Conservation (phyloP, 2,888 invertebrate genomes). For the Microplitis manilae region DNA sequence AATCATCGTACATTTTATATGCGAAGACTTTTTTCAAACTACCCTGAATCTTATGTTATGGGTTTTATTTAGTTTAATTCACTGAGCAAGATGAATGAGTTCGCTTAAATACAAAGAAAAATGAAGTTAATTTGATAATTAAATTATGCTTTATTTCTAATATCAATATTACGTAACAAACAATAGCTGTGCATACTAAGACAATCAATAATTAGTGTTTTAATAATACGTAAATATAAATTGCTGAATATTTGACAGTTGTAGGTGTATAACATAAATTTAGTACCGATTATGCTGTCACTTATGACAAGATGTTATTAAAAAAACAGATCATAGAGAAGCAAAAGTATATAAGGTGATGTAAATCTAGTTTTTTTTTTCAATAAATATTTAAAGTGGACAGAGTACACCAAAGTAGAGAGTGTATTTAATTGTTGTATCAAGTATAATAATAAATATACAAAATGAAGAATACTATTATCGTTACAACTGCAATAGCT, state of each 20-base stretch:
- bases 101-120: neutral
- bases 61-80: too few species aligned
- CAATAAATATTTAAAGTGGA: neutral
- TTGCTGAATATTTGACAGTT: neutral
- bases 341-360: neutral
- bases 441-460: neutral
- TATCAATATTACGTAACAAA: neutral
- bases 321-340: neutral
- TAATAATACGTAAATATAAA: neutral
- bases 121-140: neutral
- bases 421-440: neutral
- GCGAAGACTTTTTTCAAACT: too few species aligned
- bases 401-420: neutral
- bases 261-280: neutral
- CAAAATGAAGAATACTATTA: neutral
- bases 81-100: neutral
- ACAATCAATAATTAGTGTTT: neutral
- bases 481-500: neutral
- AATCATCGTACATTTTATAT: too few species aligned
- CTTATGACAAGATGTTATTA: neutral
- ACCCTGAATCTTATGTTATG: too few species aligned
- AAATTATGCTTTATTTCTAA: neutral
- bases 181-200: neutral
- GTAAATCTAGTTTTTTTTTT: neutral
- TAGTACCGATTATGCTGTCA: neutral